These are phyloP conservation scores for Theonella swinhoei DNA, from an alignment of 37 sponge, comb jelly and placozoan genomes.

Conservation along the genomic window DNA sequence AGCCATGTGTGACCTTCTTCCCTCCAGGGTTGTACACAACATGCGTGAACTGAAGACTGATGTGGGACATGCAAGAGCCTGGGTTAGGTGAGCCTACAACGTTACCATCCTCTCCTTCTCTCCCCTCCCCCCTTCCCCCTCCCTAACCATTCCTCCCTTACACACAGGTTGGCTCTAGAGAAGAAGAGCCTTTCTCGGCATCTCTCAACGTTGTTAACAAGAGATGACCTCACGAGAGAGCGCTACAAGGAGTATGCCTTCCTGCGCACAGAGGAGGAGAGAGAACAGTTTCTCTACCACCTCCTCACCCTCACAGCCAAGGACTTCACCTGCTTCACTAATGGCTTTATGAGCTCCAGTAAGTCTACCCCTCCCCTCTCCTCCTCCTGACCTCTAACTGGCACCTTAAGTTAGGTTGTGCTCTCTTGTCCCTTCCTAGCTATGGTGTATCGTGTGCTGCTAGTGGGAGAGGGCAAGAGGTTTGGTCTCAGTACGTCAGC, in stretches of 20 bases:
- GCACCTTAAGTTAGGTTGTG: neutral
- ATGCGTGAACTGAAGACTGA: constrained; percentile 91
- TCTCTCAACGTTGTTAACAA: constrained; percentile 55
- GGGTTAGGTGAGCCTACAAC: constrained; percentile 39
- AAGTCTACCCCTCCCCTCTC: constrained; percentile 2
- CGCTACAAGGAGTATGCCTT: constrained; percentile 91
- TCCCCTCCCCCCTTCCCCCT: neutral
- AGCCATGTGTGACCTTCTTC: neutral
- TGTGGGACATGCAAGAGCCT: constrained; percentile 80
- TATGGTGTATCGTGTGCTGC: constrained; percentile 73
- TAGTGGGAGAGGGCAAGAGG: constrained; percentile 82
- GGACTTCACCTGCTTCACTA: constrained; percentile 93
- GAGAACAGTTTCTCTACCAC: constrained; percentile 90
- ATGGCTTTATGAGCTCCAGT: constrained; percentile 69
- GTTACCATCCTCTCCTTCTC: neutral
- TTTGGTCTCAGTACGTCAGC: constrained; percentile 82
- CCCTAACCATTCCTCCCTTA: neutral
- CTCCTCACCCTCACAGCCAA: constrained; percentile 87
- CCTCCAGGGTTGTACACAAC: constrained; percentile 49
- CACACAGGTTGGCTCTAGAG: constrained; percentile 72
- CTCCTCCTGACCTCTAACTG: neutral
- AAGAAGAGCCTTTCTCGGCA: constrained; percentile 82
- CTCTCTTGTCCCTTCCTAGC: constrained; percentile 26
- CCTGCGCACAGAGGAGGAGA: constrained; percentile 88
- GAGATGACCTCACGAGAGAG: constrained; percentile 43